Evolutionary conservation across 2,797 vertebrate species (phyloP).

Genomic region (Spinus olivaceus): DNA sequence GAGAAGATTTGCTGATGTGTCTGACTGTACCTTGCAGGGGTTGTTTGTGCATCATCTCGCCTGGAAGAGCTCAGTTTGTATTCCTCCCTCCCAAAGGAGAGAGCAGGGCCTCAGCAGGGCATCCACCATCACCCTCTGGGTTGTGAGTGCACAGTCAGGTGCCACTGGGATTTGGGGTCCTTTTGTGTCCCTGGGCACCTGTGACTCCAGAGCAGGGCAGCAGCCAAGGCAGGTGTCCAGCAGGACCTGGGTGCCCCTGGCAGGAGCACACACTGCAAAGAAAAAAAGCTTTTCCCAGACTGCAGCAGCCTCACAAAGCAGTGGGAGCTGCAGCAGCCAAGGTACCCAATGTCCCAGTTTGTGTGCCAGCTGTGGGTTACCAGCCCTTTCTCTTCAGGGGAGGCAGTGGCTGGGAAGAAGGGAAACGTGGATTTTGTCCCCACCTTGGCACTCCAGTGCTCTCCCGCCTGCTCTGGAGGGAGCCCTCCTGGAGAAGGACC

Average conservation of each 20-base stretch:
- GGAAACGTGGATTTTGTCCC: not conserved
- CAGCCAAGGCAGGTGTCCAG: fast-evolving
- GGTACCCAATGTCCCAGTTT: fast-evolving
- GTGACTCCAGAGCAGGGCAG: fast-evolving
- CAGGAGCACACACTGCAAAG: not conserved
- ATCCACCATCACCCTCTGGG: not conserved
- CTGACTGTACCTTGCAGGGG: not conserved
- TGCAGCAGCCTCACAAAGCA: not conserved
- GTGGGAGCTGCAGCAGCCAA: fast-evolving
- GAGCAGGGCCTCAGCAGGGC: fast-evolving
- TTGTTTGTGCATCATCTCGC: not conserved
- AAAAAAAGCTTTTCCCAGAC: not conserved
- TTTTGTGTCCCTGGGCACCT: not conserved
- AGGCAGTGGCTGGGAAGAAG: not conserved
- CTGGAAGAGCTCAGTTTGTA: not conserved
- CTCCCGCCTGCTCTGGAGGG: fast-evolving
- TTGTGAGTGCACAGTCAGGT: not conserved
- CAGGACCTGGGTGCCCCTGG: not conserved
- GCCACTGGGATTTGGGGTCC: not conserved
- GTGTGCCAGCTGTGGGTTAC: not conserved
- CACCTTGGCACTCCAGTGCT: not conserved
- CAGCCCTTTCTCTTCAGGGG: not conserved
- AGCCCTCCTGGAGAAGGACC: not conserved
- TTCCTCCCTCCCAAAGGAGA: not conserved
- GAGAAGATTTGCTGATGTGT: not conserved